Percentiles rank a stretch among this genome's conserved stretches.
Evolutionary conservation across 2,113 vertebrate genomes (phyloP).

Genomic region (Gadus chalcogrammus): DNA sequence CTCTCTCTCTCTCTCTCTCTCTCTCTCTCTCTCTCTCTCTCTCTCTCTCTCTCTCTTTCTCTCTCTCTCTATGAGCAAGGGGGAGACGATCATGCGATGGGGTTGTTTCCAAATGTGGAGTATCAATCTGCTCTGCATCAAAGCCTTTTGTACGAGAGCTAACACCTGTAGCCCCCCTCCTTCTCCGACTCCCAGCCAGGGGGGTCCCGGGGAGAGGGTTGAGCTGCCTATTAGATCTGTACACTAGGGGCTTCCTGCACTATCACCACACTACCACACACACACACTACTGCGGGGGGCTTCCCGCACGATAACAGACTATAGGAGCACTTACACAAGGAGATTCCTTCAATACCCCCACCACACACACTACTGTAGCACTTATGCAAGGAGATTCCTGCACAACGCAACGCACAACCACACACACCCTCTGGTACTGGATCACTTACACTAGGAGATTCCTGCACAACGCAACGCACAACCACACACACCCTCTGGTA

Average conservation of each 20-base stretch:
- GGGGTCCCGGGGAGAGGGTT: slow-evolving; percentile 53
- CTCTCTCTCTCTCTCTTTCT: background rate
- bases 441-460: no score
- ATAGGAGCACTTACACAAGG: slow-evolving; percentile 44
- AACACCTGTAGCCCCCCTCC: slow-evolving; percentile 62
- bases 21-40: no score
- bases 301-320: slow-evolving; percentile 22
- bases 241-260: slow-evolving; percentile 41
- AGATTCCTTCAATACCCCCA: slow-evolving; percentile 37
- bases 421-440: no score
- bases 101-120: slow-evolving; percentile 47
- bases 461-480: no score
- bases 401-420: background rate
- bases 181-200: slow-evolving; percentile 52
- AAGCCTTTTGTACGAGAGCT: slow-evolving; percentile 53
- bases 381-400: slow-evolving; percentile 47
- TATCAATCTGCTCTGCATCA: slow-evolving; percentile 58
- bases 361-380: slow-evolving; percentile 21
- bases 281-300: slow-evolving; percentile 27
- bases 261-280: slow-evolving; percentile 17
- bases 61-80: background rate
- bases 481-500: background rate
- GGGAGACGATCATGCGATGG: slow-evolving; percentile 3
- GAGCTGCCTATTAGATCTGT: slow-evolving; percentile 54
- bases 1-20: no score